phyloP scores from a whole-genome alignment of 1,140 invertebrate genomes.

The Scaptomyza hsui region DNA sequence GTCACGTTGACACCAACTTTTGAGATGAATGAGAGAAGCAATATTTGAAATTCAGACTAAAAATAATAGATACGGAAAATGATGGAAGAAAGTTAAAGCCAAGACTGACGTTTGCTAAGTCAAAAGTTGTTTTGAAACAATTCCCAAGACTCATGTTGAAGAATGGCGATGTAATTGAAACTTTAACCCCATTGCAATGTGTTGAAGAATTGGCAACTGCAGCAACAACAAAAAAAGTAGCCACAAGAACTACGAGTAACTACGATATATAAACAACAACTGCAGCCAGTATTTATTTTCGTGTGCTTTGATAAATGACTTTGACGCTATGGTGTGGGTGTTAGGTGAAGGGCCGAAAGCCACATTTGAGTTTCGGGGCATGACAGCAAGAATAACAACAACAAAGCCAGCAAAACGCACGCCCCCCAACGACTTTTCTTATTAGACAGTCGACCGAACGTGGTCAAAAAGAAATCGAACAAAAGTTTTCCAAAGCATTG shows the following conservation, averaged over 20 bases:
- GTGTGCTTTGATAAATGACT: constrained; percentile 73
- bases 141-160: constrained; percentile 12
- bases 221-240: constrained; percentile 5
- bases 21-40: constrained; percentile 32
- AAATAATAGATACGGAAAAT: constrained; percentile 44
- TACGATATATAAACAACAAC: constrained; percentile 69
- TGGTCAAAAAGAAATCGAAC: constrained; percentile 70
- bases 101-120: not conserved
- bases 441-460: constrained; percentile 63
- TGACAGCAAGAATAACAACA: constrained; percentile 4
- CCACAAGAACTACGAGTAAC: constrained; percentile 13
- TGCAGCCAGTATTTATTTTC: constrained; percentile 62
- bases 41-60: constrained; percentile 56
- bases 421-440: constrained; percentile 72
- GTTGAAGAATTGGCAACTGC: constrained; percentile 71
- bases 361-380: constrained; percentile 35
- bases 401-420: constrained; percentile 8
- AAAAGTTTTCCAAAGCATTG: constrained; percentile 52
- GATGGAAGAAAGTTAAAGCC: not conserved
- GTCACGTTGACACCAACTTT: constrained; percentile 55
- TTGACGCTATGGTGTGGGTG: constrained; percentile 36
- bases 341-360: constrained; percentile 27
- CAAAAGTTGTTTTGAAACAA: constrained; percentile 11
- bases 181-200: constrained; percentile 56
- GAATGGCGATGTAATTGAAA: constrained; percentile 65